phyloP scores from a whole-genome alignment of 2,888 invertebrate genomes.

The Malthinus flaveolus region DNA sequence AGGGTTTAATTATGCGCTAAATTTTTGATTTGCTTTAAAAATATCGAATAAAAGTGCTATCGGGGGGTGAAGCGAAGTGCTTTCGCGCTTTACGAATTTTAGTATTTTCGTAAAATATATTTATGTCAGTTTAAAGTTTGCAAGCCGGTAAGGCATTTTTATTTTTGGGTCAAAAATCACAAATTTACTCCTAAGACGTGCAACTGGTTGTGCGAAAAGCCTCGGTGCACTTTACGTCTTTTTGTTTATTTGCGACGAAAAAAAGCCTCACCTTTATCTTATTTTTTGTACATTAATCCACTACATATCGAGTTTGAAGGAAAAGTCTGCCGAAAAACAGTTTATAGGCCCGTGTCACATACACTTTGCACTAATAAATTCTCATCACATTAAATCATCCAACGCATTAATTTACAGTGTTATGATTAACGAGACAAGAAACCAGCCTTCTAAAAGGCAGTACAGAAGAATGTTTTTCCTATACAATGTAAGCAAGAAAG shows the following conservation, averaged over 20 bases:
- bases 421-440: slow-evolving; percentile 4
- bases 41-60: background rate
- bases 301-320: slow-evolving; percentile 16
- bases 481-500: too few species aligned
- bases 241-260: background rate
- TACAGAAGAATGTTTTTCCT: too few species aligned
- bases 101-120: background rate
- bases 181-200: too few species aligned
- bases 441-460: background rate
- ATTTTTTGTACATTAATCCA: slow-evolving; percentile 20
- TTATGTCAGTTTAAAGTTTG: too few species aligned
- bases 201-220: background rate
- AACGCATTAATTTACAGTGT: slow-evolving; percentile 9
- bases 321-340: slow-evolving; percentile 7
- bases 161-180: too few species aligned
- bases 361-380: slow-evolving; percentile 25
- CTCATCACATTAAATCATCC: slow-evolving; percentile 18
- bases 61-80: background rate
- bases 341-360: slow-evolving; percentile 20
- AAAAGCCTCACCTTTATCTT: slow-evolving; percentile 21
- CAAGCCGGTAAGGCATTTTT: too few species aligned
- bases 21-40: background rate
- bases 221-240: too few species aligned
- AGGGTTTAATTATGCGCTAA: too few species aligned
- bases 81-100: background rate